phyloP scores from a whole-genome alignment of 2,888 invertebrate genomes.

The Exephanes ischioxanthus region DNA sequence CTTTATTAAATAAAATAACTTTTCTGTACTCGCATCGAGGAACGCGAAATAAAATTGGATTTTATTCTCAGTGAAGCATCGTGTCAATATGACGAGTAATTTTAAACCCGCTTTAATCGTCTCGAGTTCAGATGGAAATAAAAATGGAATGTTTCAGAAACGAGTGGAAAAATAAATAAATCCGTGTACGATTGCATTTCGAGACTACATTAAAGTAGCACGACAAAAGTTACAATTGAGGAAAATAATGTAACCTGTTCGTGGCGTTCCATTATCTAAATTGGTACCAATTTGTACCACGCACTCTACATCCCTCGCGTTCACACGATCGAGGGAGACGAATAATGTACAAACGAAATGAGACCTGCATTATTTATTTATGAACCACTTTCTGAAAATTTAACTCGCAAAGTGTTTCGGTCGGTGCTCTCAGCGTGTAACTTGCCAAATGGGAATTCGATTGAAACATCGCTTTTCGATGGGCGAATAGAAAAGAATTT shows the following conservation, averaged over 20 bases:
- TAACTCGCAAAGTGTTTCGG: neutral
- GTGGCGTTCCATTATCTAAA: neutral
- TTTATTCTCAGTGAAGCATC: neutral
- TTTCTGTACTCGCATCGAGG: slow-evolving; percentile 4
- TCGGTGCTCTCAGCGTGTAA: neutral
- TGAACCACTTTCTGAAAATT: neutral
- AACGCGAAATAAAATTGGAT: neutral
- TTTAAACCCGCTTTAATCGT: neutral
- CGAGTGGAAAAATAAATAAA: neutral
- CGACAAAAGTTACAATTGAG: neutral
- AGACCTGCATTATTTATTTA: neutral
- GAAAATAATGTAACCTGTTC: neutral
- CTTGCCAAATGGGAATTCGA: neutral
- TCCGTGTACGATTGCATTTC: neutral
- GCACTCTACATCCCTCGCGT: neutral
- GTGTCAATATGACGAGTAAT: neutral
- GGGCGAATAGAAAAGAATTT: neutral
- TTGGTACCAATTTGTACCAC: neutral
- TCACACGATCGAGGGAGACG: neutral
- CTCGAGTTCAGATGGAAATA: neutral
- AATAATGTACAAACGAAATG: neutral
- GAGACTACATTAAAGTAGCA: neutral
- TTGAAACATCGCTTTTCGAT: neutral
- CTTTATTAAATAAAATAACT: slow-evolving; percentile 43
- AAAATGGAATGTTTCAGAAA: neutral